A percentile compares a stretch with the other conserved stretches of the same genome.
phyloP scores from a whole-genome alignment of 2,113 vertebrate species.

The Mustela lutreola region DNA sequence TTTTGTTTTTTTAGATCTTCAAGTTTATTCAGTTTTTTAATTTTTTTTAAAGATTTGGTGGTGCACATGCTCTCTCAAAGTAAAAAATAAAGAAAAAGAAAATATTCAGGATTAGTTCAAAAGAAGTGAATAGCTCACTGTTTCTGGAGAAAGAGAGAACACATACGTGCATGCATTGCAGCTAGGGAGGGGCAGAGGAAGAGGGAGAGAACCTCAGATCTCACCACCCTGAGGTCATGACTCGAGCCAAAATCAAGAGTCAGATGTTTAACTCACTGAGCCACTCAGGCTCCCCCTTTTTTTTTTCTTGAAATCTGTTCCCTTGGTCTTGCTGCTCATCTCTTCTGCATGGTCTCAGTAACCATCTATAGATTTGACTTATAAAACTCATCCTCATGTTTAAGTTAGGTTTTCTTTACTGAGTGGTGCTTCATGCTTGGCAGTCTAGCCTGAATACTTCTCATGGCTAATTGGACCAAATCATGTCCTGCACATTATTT shows the following conservation, averaged over 20 bases:
- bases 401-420: background rate
- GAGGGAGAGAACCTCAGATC: background rate
- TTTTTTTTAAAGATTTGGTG: too few species aligned
- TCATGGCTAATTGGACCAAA: background rate
- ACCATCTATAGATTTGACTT: background rate
- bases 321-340: background rate
- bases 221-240: background rate
- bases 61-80: too few species aligned
- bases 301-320: constrained; percentile 15
- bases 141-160: background rate
- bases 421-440: background rate
- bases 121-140: too few species aligned
- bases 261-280: background rate
- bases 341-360: background rate
- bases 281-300: background rate
- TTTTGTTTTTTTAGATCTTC: too few species aligned
- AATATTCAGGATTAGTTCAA: too few species aligned
- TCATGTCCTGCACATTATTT: background rate
- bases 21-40: too few species aligned
- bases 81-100: too few species aligned
- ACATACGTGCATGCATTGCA: background rate
- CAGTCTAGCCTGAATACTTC: background rate
- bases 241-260: background rate
- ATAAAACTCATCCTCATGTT: background rate
- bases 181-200: background rate